Evolutionary conservation across 35 echinoderm and acorn worm species (phyloP).

Genomic region (Ophioderma brevispina): DNA sequence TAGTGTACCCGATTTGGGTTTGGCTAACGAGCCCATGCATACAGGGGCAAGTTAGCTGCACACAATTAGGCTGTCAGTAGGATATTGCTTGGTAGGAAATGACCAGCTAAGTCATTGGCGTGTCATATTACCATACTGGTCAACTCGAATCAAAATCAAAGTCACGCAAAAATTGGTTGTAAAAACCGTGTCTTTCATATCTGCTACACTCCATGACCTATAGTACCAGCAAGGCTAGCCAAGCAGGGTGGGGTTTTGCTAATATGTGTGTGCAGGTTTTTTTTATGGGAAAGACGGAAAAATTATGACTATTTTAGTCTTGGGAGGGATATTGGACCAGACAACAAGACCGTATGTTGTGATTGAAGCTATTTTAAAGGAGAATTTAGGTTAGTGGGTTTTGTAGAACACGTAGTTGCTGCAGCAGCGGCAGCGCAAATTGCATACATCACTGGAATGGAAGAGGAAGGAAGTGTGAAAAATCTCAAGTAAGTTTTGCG

Average conservation of each 20-base stretch:
- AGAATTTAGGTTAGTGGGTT: neutral
- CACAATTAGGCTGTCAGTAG: neutral
- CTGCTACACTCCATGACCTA: too few relatives aligned
- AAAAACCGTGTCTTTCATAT: too few relatives aligned
- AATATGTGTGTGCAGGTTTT: too few relatives aligned
- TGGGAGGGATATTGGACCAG: too few relatives aligned
- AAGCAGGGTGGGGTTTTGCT: too few relatives aligned
- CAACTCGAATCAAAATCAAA: neutral
- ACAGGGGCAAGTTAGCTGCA: neutral
- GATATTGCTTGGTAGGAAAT: neutral
- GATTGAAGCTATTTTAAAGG: too few relatives aligned
- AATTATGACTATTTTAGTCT: too few relatives aligned
- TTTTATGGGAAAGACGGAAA: too few relatives aligned
- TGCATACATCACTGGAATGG: neutral
- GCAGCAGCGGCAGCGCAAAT: neutral
- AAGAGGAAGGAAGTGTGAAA: neutral
- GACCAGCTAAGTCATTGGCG: neutral
- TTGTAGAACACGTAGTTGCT: too few relatives aligned
- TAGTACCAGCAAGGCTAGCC: too few relatives aligned
- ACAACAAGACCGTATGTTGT: too few relatives aligned
- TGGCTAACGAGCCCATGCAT: neutral
- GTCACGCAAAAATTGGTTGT: neutral
- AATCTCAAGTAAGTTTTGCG: neutral
- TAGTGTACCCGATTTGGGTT: neutral
- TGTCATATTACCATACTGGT: neutral